Base-by-base conservation (phyloP, 23 tunicate species). In the Clavelina lepadiformis region DNA sequence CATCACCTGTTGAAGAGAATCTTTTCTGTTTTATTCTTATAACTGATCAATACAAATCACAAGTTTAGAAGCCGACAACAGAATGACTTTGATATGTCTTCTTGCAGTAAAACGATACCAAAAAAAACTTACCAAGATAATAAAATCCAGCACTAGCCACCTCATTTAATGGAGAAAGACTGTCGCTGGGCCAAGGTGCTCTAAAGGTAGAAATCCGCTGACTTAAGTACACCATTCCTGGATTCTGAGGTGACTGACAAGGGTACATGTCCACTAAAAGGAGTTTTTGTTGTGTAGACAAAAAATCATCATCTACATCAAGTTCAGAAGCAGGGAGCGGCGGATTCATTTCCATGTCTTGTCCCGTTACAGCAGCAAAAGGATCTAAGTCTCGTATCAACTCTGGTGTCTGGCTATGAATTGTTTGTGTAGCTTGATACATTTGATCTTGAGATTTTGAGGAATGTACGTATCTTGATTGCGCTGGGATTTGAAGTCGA, bases 91-190 rank as follows among this genome's bases (percentile, higher is more conserved):
- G n/a, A n/a, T n/a, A n/a, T n/a, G n/a, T n/a, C n/a, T n/a, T n/a
- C n/a, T n/a, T n/a, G n/a, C n/a, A n/a, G n/a, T n/a, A n/a, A n/a
- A n/a, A n/a, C n/a, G n/a, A n/a, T n/a, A n/a, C n/a, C n/a, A n/a
- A n/a, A n/a, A n/a, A n/a, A 20, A 4, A 26, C 71, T 38, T 41
- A 72, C 78, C 78, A 19, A 72, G 23, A n/a, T 59, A 72, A 38
- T 58, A 72, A 41, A 72, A 72, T 1, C 78, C 78, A 27, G 78
- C 78, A 28, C 46, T 35, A 1, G 78, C 78, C 2, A 46, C 54
- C 1, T 72, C 68, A 2, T 67, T 30, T 4, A 72, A 45, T 3
- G 67, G 19, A 20, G 37, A 46, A 19, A 36, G 5, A 36, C 78
- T 72, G 37, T 38, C 41, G 35, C 59, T 28, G 3, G 78, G 78